Percentiles rank a stretch among this genome's conserved stretches.
phyloP scores from a whole-genome alignment of 2,797 vertebrate species.

The Thalassophryne amazonica region DNA sequence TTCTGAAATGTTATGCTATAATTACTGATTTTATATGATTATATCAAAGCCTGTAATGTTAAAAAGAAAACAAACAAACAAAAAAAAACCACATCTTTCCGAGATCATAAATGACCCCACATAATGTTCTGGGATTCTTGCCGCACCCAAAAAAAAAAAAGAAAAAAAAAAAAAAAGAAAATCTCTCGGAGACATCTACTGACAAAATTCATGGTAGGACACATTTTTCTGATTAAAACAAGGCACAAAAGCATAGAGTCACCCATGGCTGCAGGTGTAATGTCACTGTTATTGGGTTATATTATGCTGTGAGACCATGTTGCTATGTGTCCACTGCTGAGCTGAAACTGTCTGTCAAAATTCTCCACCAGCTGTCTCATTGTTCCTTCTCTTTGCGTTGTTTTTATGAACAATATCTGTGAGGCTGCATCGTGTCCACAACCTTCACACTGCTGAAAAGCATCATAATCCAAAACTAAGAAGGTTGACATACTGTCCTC shows the following conservation, averaged over 20 bases:
- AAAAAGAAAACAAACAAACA: too few relatives aligned
- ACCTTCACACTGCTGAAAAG: constrained; percentile 15
- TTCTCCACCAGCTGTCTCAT: constrained; percentile 14
- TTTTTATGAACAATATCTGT: constrained; percentile 15
- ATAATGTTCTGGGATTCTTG: too few relatives aligned
- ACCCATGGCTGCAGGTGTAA: background rate
- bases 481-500: constrained; percentile 7
- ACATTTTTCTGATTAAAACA: background rate
- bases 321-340: constrained; percentile 29
- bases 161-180: too few relatives aligned
- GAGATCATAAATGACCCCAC: too few relatives aligned
- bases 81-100: too few relatives aligned
- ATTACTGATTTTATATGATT: too few relatives aligned
- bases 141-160: too few relatives aligned
- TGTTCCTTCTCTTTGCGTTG: constrained; percentile 7
- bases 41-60: too few relatives aligned
- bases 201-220: constrained; percentile 6
- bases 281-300: constrained; percentile 13
- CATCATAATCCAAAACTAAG: constrained; percentile 5
- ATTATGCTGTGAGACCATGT: constrained; percentile 8
- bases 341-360: constrained; percentile 40
- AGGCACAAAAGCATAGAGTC: background rate
- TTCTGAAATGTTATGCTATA: too few relatives aligned
- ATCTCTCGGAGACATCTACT: too few relatives aligned
- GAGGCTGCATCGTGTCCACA: background rate